Percentiles rank a stretch among this genome's conserved stretches.
phyloP scores from a whole-genome alignment of 2,113 vertebrate genomes.

The Herpetotheres cachinnans region DNA sequence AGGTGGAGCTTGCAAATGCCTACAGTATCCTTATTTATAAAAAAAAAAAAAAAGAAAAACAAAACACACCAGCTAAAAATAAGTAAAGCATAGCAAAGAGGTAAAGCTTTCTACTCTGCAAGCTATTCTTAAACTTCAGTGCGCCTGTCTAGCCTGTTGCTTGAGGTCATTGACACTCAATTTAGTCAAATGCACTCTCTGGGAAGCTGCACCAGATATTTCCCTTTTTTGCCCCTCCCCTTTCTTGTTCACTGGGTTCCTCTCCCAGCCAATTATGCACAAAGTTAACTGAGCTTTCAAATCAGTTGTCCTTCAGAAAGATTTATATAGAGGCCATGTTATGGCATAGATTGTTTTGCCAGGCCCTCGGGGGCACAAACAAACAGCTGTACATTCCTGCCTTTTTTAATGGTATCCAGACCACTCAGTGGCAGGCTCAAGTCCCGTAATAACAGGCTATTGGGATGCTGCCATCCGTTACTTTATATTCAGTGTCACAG shows the following conservation, averaged over 20 bases:
- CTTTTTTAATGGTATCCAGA: slow-evolving; percentile 57
- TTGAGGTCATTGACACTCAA: not conserved
- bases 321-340: not conserved
- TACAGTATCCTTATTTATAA: not conserved
- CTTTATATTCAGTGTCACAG: slow-evolving; percentile 69
- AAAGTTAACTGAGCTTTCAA: not conserved
- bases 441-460: slow-evolving; percentile 69
- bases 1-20: not conserved
- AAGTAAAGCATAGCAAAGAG: not conserved
- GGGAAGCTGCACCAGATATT: not conserved
- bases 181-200: not conserved
- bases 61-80: not conserved
- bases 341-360: slow-evolving; percentile 5
- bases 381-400: slow-evolving; percentile 74
- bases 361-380: slow-evolving; percentile 34
- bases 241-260: not conserved
- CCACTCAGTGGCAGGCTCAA: slow-evolving; percentile 63
- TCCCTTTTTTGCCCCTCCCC: not conserved
- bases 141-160: not conserved
- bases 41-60: not conserved
- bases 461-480: slow-evolving; percentile 65
- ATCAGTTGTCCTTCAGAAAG: slow-evolving; percentile 17
- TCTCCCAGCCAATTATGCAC: not conserved
- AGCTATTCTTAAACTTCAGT: not conserved
- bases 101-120: not conserved